Percentiles rank a stretch among this genome's conserved stretches.
Evolutionary conservation across 2,113 vertebrate genomes (phyloP).

Genomic region (Prinia subflava): DNA sequence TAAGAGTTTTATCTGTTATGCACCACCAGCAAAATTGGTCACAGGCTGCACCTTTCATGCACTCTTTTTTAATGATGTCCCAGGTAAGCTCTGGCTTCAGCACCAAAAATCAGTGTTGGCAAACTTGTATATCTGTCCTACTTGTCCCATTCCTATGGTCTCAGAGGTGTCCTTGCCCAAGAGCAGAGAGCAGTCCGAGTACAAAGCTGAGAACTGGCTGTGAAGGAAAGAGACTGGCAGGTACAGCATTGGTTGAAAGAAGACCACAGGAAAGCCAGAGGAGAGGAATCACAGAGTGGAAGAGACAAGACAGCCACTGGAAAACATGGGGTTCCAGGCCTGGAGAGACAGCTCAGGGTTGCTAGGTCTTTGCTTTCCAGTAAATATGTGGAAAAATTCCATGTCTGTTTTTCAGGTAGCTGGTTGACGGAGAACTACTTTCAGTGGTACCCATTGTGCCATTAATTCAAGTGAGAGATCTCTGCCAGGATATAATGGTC

Average conservation of each 20-base stretch:
- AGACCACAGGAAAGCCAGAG: not conserved
- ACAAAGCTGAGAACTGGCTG: not conserved
- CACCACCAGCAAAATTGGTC: rapidly evolving
- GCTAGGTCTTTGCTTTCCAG: not conserved
- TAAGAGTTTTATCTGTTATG: not conserved
- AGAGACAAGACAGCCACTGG: not conserved
- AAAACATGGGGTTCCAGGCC: not conserved
- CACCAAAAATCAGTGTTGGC: not conserved
- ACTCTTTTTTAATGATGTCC: not conserved
- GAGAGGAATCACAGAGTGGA: not conserved
- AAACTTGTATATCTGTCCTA: not conserved
- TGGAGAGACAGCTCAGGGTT: not conserved
- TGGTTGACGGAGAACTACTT: not conserved
- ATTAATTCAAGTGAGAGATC: not conserved
- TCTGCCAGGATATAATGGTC: not conserved
- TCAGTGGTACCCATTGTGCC: not conserved
- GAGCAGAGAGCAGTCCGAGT: rapidly evolving
- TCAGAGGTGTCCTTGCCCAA: not conserved
- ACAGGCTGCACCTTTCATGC: not conserved
- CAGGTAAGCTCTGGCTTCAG: not conserved
- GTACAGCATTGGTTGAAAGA: not conserved
- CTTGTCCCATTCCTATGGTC: not conserved
- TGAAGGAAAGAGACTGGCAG: not conserved
- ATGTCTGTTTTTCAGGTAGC: not conserved
- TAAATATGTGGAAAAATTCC: not conserved